These are phyloP conservation scores for Trichonephila clavata DNA, from an alignment of 1,140 invertebrate genomes.

Conservation along the genomic window DNA sequence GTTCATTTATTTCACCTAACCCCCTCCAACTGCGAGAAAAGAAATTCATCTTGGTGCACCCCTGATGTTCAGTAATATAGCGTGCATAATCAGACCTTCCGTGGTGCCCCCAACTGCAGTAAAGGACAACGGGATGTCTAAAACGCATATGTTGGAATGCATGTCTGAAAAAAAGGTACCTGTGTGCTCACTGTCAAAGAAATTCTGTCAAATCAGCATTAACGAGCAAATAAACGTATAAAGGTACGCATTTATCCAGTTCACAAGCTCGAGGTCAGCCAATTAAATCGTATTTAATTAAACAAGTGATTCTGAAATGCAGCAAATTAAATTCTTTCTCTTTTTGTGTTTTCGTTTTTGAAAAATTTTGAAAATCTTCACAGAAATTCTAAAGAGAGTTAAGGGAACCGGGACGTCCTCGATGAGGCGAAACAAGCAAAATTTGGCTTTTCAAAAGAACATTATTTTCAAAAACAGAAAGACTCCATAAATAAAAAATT, in stretches of 20 bases:
- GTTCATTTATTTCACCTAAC: constrained; percentile 24
- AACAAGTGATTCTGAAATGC: neutral
- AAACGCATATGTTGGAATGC: neutral
- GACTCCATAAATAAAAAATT: too few species aligned
- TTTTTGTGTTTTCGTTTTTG: too few species aligned
- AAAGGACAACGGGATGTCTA: constrained; percentile 11
- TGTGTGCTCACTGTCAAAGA: neutral
- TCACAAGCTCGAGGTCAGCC: neutral
- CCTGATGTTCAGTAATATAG: constrained; percentile 14
- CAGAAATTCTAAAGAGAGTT: too few species aligned
- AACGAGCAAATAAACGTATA: neutral
- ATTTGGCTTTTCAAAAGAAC: too few species aligned
- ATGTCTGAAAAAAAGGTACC: neutral
- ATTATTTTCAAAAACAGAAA: too few species aligned
- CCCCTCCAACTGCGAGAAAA: neutral
- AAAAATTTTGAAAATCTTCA: too few species aligned
- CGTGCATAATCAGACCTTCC: constrained; percentile 11
- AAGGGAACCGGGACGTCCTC: too few species aligned
- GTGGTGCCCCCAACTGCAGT: neutral
- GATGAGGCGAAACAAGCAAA: too few species aligned
- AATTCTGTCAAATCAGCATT: neutral
- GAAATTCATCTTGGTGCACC: neutral
- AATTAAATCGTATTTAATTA: neutral
- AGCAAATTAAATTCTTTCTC: neutral
- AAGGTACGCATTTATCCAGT: neutral